Evolutionary conservation across 2,113 vertebrate genomes (phyloP), one percentile per base, ranked within the genome.

Genomic region (Carettochelys insculpta): DNA sequence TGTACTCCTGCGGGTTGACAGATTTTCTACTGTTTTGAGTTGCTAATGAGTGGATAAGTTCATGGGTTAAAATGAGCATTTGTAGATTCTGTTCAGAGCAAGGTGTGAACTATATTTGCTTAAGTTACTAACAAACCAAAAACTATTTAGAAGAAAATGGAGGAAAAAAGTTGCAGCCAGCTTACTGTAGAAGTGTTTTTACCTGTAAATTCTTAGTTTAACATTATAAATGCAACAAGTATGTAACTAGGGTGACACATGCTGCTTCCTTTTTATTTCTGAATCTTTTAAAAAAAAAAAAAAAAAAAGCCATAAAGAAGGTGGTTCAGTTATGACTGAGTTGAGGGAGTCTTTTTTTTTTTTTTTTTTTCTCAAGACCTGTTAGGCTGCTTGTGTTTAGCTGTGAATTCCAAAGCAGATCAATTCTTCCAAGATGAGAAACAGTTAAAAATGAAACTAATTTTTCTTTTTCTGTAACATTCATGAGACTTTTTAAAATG

Each of bases 391-490:
- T 94, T 89, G 82, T 80, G 81, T 45, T 83, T 6, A 71, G 38
- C n/a, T 71, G 19, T 71, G 68, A 71, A 38, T 94, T 80, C 87
- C 87, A 95, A 90, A 94, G 94, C 92, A 92, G n/a, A 25, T 89
- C 91, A 80, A 84, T 82, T 93, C 90, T 1, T 0, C 43, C 71
- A 56, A 87, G 82, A 90, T 61, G 43, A 93, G 54, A 78, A 91
- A 82, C 51, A 75, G 91, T 50, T 9, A 48, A 92, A 83, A 89
- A 25, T 17, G 89, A 81, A 92, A 91, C 83, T 6, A 29, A 41
- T 68, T 89, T 77, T 68, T 13, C 51, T 85, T 88, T 94, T 86
- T 78, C 0, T 0, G 80, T 87, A 68, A 25, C 85, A 50, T 80
- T 89, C 61, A 45, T 56, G 83, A 83, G 83, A 58, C 20, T 58